Conservation (phyloP, 2,888 invertebrate species). For the Drosophila maculinotata region DNA sequence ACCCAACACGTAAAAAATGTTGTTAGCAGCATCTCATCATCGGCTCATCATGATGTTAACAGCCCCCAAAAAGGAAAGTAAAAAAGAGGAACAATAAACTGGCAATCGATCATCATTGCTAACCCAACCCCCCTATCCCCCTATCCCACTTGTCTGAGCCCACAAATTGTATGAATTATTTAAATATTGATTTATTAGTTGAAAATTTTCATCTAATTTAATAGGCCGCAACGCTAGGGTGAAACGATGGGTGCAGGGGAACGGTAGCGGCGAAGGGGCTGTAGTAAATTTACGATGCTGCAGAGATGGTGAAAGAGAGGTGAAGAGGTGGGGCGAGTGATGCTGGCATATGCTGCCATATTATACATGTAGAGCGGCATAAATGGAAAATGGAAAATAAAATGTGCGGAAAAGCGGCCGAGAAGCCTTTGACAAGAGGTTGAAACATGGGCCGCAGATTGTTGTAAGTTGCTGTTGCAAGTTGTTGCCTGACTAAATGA, state of each 20-base stretch:
- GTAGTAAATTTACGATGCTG: conserved; percentile 13
- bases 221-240: conserved; percentile 22
- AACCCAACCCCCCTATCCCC: background rate
- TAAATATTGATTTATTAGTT: conserved; percentile 75
- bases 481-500: conserved; percentile 43
- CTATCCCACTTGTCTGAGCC: background rate
- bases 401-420: conserved; percentile 41
- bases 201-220: conserved; percentile 67
- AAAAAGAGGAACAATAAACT: background rate
- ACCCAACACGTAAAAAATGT: background rate
- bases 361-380: conserved; percentile 31
- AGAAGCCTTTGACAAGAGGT: conserved; percentile 41
- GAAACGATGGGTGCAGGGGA: background rate
- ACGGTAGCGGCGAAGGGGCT: too few species aligned
- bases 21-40: conserved; percentile 8
- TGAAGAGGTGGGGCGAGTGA: background rate
- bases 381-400: conserved; percentile 70
- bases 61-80: conserved; percentile 26
- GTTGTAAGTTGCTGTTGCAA: conserved; percentile 14
- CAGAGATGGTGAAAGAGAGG: too few species aligned
- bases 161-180: conserved; percentile 72
- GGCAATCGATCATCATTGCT: conserved; percentile 63
- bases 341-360: conserved; percentile 12
- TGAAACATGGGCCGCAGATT: conserved; percentile 28
- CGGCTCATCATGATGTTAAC: conserved; percentile 32